Percentiles rank a stretch among this genome's conserved stretches.
Conservation (phyloP, 2,888 invertebrate genomes). For the Hedya salicella region DNA sequence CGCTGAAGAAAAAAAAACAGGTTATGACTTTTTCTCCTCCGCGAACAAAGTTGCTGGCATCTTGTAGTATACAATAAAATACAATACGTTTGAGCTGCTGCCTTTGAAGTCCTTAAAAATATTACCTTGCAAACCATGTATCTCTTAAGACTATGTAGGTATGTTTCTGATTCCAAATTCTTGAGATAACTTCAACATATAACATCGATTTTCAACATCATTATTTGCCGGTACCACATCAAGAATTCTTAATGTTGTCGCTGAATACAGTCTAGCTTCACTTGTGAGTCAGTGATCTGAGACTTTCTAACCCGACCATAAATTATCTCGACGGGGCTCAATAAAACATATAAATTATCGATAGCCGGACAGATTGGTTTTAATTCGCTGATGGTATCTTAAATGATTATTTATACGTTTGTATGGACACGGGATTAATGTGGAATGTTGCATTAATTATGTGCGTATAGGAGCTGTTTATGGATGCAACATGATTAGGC, state of each 20-base stretch:
- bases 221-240: no score
- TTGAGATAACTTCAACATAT: no score
- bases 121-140: no score
- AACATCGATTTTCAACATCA: no score
- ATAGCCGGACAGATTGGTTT: slow-evolving; percentile 18
- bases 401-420: slow-evolving; percentile 14
- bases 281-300: slow-evolving; percentile 21
- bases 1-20: no score
- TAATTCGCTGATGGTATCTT: slow-evolving; percentile 13
- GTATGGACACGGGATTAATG: background rate
- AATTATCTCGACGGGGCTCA: slow-evolving; percentile 19
- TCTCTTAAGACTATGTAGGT: no score
- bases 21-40: no score
- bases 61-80: no score
- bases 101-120: no score
- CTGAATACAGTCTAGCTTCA: background rate
- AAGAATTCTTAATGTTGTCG: background rate
- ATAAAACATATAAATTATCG: slow-evolving; percentile 29
- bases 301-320: slow-evolving; percentile 38
- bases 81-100: no score
- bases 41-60: no score
- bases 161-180: no score
- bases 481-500: background rate
- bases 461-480: background rate
- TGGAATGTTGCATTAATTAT: slow-evolving; percentile 5